Conservation (phyloP, 2,888 invertebrate genomes). For the Drosophila barbarae region DNA sequence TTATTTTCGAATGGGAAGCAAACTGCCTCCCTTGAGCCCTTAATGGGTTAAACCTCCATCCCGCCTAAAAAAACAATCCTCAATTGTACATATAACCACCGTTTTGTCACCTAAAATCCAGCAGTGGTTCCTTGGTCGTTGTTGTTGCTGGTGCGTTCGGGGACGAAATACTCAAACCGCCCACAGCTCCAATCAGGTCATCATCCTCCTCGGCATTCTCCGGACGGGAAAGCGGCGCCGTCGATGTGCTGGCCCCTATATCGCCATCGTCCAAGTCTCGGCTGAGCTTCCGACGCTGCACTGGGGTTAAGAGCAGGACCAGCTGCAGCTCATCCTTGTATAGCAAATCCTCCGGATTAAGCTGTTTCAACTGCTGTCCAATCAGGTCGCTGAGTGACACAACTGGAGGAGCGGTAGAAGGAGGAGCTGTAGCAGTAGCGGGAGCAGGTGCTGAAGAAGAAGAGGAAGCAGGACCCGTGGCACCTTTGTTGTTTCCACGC, state of each 20-base stretch:
- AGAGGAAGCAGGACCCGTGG: slow-evolving; percentile 31
- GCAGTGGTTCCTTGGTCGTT: slow-evolving; percentile 39
- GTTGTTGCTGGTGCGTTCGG: slow-evolving; percentile 19
- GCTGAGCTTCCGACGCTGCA: slow-evolving; percentile 35
- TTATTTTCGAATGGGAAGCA: not conserved
- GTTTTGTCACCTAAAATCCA: slow-evolving; percentile 42
- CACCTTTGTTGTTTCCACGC: slow-evolving; percentile 48
- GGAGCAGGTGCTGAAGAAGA: slow-evolving; percentile 22
- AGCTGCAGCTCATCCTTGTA: slow-evolving; percentile 65
- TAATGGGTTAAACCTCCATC: not conserved
- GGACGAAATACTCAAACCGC: slow-evolving; percentile 40
- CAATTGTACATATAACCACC: slow-evolving; percentile 2
- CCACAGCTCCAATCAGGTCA: slow-evolving; percentile 56
- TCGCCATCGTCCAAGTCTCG: slow-evolving; percentile 34
- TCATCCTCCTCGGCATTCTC: slow-evolving; percentile 45
- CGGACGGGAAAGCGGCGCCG: slow-evolving; percentile 49
- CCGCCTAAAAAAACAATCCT: not conserved
- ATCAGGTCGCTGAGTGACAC: slow-evolving; percentile 58
- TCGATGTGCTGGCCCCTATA: slow-evolving; percentile 34
- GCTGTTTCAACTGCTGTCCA: slow-evolving; percentile 59
- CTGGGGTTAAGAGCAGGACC: slow-evolving; percentile 52
- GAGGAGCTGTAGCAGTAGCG: slow-evolving; percentile 12
- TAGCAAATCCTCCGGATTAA: slow-evolving; percentile 57
- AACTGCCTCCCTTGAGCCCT: not conserved
- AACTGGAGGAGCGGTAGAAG: slow-evolving; percentile 5